A percentile compares a stretch with the other conserved stretches of the same genome.
These are phyloP conservation scores for Anastrepha obliqua DNA, from an alignment of 1,140 invertebrate genomes.

Conservation along the genomic window DNA sequence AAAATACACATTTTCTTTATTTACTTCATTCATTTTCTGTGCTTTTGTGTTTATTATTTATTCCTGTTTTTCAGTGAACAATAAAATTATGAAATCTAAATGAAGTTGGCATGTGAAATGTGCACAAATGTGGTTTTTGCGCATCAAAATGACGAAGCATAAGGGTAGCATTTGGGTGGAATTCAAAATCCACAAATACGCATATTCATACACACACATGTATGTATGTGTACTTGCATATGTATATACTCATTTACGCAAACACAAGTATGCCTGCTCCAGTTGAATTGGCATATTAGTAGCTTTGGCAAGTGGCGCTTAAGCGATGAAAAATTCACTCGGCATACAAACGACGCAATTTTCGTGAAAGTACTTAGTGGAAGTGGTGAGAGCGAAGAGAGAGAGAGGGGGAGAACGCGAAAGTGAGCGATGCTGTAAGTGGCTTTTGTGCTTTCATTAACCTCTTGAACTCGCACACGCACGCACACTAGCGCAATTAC, in stretches of 20 bases:
- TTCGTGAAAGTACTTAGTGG: neutral
- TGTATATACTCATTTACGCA: neutral
- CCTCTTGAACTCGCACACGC: slow-evolving; percentile 12
- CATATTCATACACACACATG: neutral
- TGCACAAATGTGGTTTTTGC: slow-evolving; percentile 16
- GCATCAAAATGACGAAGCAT: slow-evolving; percentile 5
- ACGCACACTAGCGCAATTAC: neutral
- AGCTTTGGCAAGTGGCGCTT: slow-evolving; percentile 14
- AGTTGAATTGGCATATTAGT: slow-evolving; percentile 42
- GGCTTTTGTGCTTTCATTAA: slow-evolving; percentile 40
- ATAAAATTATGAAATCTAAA: slow-evolving; percentile 49
- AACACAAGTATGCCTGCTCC: neutral
- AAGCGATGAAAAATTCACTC: slow-evolving; percentile 39
- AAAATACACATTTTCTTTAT: slow-evolving; percentile 4
- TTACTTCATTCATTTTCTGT: neutral
- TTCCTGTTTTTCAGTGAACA: neutral
- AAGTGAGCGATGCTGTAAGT: slow-evolving; percentile 24
- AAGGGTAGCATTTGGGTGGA: neutral
- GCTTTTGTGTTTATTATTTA: slow-evolving; percentile 26
- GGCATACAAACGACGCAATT: slow-evolving; percentile 22
- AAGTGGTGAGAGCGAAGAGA: neutral
- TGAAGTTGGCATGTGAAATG: slow-evolving; percentile 31
- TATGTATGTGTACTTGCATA: neutral
- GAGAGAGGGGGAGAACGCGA: neutral
- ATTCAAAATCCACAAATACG: neutral